A percentile compares a stretch with the other conserved stretches of the same genome.
Evolutionary conservation across 1,140 invertebrate species (phyloP).

Genomic region (Drosophila sechellia): DNA sequence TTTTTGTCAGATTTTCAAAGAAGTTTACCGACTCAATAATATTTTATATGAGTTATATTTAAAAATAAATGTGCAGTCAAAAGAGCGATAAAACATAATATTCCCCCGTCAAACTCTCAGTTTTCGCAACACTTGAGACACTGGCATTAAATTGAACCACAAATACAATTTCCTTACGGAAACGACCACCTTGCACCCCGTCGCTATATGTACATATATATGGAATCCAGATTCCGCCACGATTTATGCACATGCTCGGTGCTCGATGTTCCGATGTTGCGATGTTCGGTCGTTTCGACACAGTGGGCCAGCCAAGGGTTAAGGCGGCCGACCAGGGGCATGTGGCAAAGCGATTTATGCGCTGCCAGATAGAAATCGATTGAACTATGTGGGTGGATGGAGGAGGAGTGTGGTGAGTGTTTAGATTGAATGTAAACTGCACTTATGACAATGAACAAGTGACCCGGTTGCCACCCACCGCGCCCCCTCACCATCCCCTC

Average conservation of each 20-base stretch:
- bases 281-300: constrained; percentile 12
- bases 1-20: too few relatives aligned
- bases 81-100: background rate
- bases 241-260: constrained; percentile 35
- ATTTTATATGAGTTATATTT: too few relatives aligned
- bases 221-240: constrained; percentile 18
- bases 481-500: background rate
- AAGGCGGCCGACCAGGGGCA: constrained; percentile 50
- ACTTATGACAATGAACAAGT: constrained; percentile 80
- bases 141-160: constrained; percentile 32
- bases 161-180: constrained; percentile 41
- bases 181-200: constrained; percentile 4
- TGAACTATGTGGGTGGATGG: constrained; percentile 44
- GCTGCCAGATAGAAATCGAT: constrained; percentile 79
- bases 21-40: too few relatives aligned
- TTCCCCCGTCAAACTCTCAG: constrained; percentile 1
- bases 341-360: constrained; percentile 80
- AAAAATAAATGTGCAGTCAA: too few relatives aligned
- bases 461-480: constrained; percentile 26
- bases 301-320: constrained; percentile 18
- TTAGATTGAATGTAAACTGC: constrained; percentile 80
- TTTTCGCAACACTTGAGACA: constrained; percentile 10
- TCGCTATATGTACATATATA: constrained; percentile 8
- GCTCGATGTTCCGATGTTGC: background rate
- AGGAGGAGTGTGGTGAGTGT: constrained; percentile 56